Conservation (phyloP, 2,888 invertebrate species). For the Heliconius sara region DNA sequence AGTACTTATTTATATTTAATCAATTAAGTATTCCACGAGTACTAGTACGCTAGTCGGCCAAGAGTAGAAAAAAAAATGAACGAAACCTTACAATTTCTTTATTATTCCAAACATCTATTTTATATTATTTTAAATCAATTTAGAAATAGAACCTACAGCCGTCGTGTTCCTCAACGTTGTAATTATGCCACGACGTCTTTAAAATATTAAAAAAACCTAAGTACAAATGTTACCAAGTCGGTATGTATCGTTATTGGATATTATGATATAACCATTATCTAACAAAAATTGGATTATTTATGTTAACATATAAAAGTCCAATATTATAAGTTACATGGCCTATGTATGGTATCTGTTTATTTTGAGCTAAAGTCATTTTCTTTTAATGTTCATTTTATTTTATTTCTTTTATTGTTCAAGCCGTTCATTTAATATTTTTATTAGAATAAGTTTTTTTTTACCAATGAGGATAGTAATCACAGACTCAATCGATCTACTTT, state of each 20-base stretch:
- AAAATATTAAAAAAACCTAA: neutral
- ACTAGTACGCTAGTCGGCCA: no score
- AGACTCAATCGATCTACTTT: no score
- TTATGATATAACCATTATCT: slow-evolving; percentile 19
- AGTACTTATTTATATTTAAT: no score
- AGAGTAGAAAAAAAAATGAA: no score
- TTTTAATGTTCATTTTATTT: no score
- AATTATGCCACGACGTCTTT: neutral
- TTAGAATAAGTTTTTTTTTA: no score
- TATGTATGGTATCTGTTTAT: slow-evolving; percentile 16
- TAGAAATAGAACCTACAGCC: neutral
- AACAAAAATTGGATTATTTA: slow-evolving; percentile 21
- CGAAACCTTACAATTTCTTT: no score
- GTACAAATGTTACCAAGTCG: neutral
- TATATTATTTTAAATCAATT: neutral
- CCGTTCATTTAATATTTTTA: no score
- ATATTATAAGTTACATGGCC: neutral
- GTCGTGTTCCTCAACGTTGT: neutral
- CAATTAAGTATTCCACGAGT: no score
- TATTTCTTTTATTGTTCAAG: neutral
- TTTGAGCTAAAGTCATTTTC: neutral
- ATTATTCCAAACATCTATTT: no score
- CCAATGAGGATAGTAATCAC: no score
- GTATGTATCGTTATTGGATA: neutral
- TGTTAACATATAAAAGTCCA: slow-evolving; percentile 15